Evolutionary conservation across 2,797 vertebrate species (phyloP), one percentile per base, ranked within the genome.

Genomic region (Intellagama lesueurii): DNA sequence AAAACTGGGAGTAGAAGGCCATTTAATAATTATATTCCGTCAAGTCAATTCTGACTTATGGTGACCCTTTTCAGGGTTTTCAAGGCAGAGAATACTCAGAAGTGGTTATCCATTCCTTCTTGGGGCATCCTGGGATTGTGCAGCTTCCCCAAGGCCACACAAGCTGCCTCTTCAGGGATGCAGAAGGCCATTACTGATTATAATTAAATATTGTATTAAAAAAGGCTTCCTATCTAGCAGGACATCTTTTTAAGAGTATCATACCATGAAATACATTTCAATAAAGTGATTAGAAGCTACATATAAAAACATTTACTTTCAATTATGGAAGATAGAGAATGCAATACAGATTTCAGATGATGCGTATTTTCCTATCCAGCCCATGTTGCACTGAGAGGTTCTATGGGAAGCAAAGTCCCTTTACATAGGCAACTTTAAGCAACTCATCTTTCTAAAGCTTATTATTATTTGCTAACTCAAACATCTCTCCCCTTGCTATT

Each of bases 291-390:
- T 69, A 12, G 40, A n/a, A 69, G 19, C 40, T 70, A 30, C 14
- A 47, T 69, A 47, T 47, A 69, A 69, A 82, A 83, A 47, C 60
- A 82, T 82, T 66, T 44, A 81, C 60, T 35, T 81, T 81, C 32
- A 44, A 7, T 22, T 22, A 64, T 47, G 3, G 7, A 49, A 52
- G 7, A 9, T 19, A 32, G 49, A 72, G 40, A 72, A 49, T 8
- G 17, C 2, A 52, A n/a, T 72, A 49, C 19, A 72, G 28, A 52
- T 83, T 83, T 72, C 28, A 83, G 44, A 16, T 47, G 68, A 70
- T 69, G 66, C 8, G 6, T 30, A 35, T 72, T 83, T 83, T 72
- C 68, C 22, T 72, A 7, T 83, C 8, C 17, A 52, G 35, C 0
- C 35, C 40, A 68, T 68, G 35, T 24, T 24, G 3, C 64, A 68